Conservation (phyloP, 2,888 invertebrate species). For the Drosophila fulvimacula region DNA sequence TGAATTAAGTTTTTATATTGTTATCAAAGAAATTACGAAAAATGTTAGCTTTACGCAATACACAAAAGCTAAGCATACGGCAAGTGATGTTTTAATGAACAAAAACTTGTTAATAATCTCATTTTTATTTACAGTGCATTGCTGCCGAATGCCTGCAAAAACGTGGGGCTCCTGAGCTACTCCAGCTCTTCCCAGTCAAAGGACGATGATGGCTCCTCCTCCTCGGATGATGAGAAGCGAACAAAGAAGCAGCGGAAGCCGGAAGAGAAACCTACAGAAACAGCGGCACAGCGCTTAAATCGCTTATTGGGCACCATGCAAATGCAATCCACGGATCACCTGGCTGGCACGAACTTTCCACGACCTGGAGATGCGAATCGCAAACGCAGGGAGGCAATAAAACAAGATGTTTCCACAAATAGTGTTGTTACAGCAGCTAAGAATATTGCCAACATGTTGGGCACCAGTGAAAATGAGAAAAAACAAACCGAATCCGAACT, state of each 20-base stretch:
- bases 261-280: conserved; percentile 52
- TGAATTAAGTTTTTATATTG: conserved; percentile 24
- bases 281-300: conserved; percentile 82
- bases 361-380: conserved; percentile 79
- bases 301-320: conserved; percentile 83
- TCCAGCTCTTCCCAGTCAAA: conserved; percentile 66
- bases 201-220: conserved; percentile 67
- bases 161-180: conserved; percentile 59
- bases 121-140: conserved; percentile 36
- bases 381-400: conserved; percentile 59
- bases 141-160: conserved; percentile 65
- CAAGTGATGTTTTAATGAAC: not conserved
- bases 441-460: conserved; percentile 89
- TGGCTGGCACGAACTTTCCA: conserved; percentile 61
- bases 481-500: conserved; percentile 90
- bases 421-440: conserved; percentile 87
- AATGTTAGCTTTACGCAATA: conserved; percentile 54
- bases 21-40: conserved; percentile 51
- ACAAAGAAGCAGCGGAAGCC: conserved; percentile 51
- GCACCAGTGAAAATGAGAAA: conserved; percentile 88
- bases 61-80: conserved; percentile 54
- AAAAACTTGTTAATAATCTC: not conserved
- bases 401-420: conserved; percentile 63
- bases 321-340: conserved; percentile 78
- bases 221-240: conserved; percentile 80